Base-by-base conservation (phyloP, 2,113 vertebrate genomes). In the Cromileptes altivelis region DNA sequence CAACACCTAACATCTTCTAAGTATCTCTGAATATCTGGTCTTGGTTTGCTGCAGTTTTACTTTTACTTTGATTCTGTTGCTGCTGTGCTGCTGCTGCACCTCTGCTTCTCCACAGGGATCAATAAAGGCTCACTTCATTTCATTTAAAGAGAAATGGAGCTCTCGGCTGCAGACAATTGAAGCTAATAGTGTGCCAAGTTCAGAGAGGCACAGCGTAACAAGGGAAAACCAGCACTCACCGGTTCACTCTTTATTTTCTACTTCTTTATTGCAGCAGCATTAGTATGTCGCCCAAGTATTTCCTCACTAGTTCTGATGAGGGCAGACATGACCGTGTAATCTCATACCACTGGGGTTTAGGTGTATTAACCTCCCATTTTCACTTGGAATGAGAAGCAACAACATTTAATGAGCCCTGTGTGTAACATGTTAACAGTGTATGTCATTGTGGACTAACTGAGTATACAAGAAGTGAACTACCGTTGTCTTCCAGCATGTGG, bases 401-500 rank as follows among this genome's bases (percentile, higher is more conserved):
- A 37, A 14, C 23, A 33, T 40, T 33, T 61, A 47, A 10, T 21
- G 11, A 25, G 25, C 13, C 18, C 42, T 58, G 47, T 47, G 42
- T 49, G 57, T 0, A 63, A 18, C 62, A 56, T 30, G 10, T 64
- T 58, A n/a, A 47, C 33, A 30, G 27, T 56, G 25, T 40, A 12
- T 21, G 14, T 61, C 23, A 45, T 3, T 55, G 11, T 21, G 12
- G 47, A 23, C 27, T 52, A 17, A 10, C 14, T 4, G 33, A 61
- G 18, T 72, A 56, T 23, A 55, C 10, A 62, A 23, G 6, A 57
- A n/a, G 13, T 47, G 7, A 63, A 55, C 25, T 92, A 99, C 98
- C 97, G 49, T 97, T 97, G 2, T 98, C 97, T 0, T 98, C 98
- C 21, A 99, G 92, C 0, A 96, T 93, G 18, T 97, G 96, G 84